Percentiles rank a stretch among this genome's conserved stretches.
These are phyloP conservation scores for Poeciliopsis presidionis DNA, from an alignment of 2,797 vertebrate species.

Conservation along the genomic window DNA sequence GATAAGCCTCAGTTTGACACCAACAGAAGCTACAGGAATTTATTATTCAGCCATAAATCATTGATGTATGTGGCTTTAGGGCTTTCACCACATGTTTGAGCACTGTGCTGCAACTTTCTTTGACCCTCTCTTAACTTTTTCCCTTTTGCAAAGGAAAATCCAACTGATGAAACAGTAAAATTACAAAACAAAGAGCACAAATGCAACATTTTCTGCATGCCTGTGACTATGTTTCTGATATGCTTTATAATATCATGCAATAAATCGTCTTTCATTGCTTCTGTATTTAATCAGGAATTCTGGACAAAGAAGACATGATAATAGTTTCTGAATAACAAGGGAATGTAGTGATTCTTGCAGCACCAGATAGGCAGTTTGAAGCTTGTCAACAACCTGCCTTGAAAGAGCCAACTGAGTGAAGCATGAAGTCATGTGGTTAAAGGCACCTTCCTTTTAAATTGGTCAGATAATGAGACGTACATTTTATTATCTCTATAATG, in stretches of 20 bases:
- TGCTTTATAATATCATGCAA: background rate
- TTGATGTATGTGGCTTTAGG: background rate
- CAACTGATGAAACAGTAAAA: background rate
- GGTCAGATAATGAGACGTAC: background rate
- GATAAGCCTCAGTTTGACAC: background rate
- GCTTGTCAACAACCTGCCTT: background rate
- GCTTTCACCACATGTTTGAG: conserved; percentile 6
- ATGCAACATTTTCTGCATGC: background rate
- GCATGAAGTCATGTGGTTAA: background rate
- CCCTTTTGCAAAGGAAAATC: background rate
- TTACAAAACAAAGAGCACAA: background rate
- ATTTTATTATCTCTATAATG: background rate
- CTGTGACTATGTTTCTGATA: background rate
- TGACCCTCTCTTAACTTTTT: conserved; percentile 1
- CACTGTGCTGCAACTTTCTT: conserved; percentile 1
- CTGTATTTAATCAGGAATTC: background rate
- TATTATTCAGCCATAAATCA: background rate
- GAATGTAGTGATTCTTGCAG: background rate
- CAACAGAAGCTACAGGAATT: background rate
- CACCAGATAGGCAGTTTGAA: background rate
- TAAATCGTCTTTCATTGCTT: background rate
- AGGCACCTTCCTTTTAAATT: background rate
- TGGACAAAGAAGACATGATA: background rate
- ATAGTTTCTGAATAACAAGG: background rate
- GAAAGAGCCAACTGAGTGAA: background rate